Evolutionary conservation across 2,113 vertebrate species (phyloP), one percentile per base, ranked within the genome.

Genomic region (Limanda limanda): DNA sequence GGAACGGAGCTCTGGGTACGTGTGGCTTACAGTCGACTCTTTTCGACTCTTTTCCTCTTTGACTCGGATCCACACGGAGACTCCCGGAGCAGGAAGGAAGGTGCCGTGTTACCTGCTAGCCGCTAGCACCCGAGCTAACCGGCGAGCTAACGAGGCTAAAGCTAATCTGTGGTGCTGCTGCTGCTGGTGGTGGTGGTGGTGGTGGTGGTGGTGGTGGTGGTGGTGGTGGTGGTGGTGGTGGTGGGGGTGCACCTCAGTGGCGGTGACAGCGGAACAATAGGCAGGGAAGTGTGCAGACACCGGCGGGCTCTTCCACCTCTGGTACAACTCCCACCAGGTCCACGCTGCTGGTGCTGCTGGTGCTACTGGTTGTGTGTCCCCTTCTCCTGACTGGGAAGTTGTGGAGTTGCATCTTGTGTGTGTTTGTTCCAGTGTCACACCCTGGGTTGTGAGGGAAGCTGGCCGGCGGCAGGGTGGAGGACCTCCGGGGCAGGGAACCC

Each of bases 1-100:
- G 92, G 92, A 87, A 93, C 92, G 84, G 91, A 93, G 84, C 89
- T 93, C 25, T 93, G 92, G 92, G 92, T 93, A 85, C 8, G 91
- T 62, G 20, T 60, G n/a, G n/a, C n/a, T n/a, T n/a, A n/a, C n/a
- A n/a, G n/a, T 27, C 21, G 45, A 47, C 15, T 66, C 35, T 1
- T 54, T 60, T 27, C 21, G 45, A 47, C 15, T 66, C 35, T 1
- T 54, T 54, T 10, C 51, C 7, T 20, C 17, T 51, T 24, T 23
- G n/a, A 2, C 47, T 3, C 20, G 27, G 76, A 17, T n/a, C 62
- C 45, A 63, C 61, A 24, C 57, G 8, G 48, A 9, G 78, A 76
- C 69, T 75, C 77, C 51, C 20, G 66, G 27, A 66, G 61, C 12
- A 27, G 76, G 60, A 40, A 48, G 83, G 72, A 88, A 88, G 84